These are phyloP conservation scores for Myotis findleyi DNA, from an alignment of 2,797 vertebrate species.

Conservation along the genomic window DNA sequence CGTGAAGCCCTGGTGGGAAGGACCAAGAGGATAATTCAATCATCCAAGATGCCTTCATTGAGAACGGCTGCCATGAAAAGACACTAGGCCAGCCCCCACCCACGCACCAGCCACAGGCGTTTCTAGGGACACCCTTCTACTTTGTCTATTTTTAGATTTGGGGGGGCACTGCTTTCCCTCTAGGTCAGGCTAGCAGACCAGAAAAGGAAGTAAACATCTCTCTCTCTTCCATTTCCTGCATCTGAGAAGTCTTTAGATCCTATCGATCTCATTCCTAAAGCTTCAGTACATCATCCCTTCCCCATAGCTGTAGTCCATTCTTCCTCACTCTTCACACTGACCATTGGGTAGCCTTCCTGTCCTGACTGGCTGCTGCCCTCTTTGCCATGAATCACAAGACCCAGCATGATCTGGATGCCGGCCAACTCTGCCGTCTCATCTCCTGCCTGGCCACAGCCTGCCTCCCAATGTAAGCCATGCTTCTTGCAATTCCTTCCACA, in stretches of 20 bases:
- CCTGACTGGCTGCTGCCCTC: background rate
- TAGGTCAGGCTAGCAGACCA: background rate
- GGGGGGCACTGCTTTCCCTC: background rate
- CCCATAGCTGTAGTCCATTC: background rate
- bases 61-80: background rate
- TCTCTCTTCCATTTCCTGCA: background rate
- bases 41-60: background rate
- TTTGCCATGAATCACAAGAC: background rate
- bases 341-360: background rate
- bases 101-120: background rate
- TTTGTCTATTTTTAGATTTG: constrained; percentile 13
- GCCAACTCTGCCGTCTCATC: background rate
- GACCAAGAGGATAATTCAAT: background rate
- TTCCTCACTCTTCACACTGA: background rate
- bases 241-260: background rate
- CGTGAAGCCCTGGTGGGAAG: background rate
- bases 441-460: background rate
- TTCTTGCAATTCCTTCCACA: background rate
- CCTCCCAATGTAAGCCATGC: background rate
- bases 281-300: background rate
- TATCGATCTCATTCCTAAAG: background rate
- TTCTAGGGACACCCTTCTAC: background rate
- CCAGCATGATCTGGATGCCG: background rate
- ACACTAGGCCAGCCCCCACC: background rate
- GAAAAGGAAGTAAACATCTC: background rate